Conservation (phyloP, 53 echinoderm and acorn worm genomes). For the Paracentrotus lividus region DNA sequence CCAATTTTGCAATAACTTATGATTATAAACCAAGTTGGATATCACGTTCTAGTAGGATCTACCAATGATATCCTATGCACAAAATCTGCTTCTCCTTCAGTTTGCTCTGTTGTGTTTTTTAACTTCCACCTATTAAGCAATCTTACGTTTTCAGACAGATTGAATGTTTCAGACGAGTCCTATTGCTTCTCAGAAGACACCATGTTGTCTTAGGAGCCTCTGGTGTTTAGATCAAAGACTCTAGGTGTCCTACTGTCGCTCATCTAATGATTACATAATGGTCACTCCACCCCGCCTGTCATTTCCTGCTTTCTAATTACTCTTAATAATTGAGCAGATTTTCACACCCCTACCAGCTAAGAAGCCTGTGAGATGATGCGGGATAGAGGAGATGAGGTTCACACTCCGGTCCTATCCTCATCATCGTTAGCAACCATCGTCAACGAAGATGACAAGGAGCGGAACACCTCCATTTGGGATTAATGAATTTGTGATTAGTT, state of each 20-base stretch:
- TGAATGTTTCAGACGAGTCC: neutral
- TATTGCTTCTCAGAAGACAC: neutral
- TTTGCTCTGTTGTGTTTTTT: no score
- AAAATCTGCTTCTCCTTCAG: no score
- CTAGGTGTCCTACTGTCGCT: neutral
- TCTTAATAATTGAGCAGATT: constrained; percentile 49
- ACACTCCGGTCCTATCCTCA: constrained; percentile 20
- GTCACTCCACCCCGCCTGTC: constrained; percentile 1
- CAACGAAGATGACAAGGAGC: constrained; percentile 42
- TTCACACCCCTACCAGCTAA: constrained; percentile 47
- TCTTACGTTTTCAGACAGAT: no score
- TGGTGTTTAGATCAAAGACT: constrained; percentile 30
- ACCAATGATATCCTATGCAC: no score
- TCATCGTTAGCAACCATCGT: constrained; percentile 46
- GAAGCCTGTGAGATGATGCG: neutral
- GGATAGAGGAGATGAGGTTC: constrained; percentile 23
- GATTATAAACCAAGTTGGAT: no score
- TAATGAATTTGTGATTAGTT: constrained; percentile 56
- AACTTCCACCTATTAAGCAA: no score
- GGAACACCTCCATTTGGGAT: constrained; percentile 46
- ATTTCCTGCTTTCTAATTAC: constrained; percentile 65
- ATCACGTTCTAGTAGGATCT: no score
- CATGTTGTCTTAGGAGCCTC: neutral
- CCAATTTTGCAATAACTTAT: no score
- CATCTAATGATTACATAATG: constrained; percentile 56